phyloP scores from a whole-genome alignment of 2,113 vertebrate genomes.

The Platysternon megacephalum region DNA sequence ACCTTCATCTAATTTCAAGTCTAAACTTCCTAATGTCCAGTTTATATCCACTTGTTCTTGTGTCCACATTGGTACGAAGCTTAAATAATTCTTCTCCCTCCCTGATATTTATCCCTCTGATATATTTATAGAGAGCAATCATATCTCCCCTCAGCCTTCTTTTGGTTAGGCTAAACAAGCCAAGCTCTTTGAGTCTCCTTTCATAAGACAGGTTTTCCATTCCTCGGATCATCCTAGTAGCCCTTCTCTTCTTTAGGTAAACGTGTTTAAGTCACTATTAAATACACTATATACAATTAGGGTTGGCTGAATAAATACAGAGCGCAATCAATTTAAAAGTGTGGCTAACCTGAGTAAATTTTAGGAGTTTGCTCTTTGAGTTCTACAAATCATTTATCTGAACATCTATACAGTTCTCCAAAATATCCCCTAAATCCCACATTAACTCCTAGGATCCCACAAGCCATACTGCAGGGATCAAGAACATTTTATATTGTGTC shows the following conservation, averaged over 20 bases:
- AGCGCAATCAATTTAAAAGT: neutral
- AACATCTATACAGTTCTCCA: neutral
- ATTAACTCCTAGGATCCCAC: neutral
- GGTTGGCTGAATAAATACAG: slow-evolving; percentile 4
- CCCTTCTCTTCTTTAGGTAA: slow-evolving; percentile 13
- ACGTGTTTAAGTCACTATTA: neutral
- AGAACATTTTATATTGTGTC: neutral
- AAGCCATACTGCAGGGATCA: neutral
- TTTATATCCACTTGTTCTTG: too few species aligned
- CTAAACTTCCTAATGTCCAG: too few species aligned
- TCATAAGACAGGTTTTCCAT: too few species aligned
- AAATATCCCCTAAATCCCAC: neutral
- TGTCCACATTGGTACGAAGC: too few species aligned
- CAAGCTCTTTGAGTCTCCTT: too few species aligned
- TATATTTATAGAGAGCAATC: too few species aligned
- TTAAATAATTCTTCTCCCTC: too few species aligned
- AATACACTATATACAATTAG: neutral
- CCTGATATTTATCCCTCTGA: too few species aligned
- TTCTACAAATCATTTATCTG: neutral
- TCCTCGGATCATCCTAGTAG: too few species aligned
- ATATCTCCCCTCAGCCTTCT: too few species aligned
- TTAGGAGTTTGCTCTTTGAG: neutral
- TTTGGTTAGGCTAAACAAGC: too few species aligned
- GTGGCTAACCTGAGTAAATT: slow-evolving; percentile 21
- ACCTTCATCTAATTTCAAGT: too few species aligned